These are phyloP conservation scores for Noctua comes DNA, from an alignment of 2,888 invertebrate species.

Conservation along the genomic window DNA sequence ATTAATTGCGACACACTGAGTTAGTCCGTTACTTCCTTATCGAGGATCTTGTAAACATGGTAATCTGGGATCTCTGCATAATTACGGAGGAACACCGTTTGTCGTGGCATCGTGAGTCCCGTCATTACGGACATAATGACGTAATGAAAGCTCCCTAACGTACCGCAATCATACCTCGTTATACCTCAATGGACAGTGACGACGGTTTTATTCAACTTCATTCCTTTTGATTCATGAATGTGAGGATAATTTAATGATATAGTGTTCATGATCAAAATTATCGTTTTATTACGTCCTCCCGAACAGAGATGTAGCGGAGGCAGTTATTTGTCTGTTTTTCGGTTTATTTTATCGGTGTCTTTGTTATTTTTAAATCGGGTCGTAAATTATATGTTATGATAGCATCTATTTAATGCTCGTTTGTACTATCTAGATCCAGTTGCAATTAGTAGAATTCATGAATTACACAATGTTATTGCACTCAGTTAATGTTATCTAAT, in stretches of 20 bases:
- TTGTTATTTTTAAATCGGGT: slow-evolving; percentile 3
- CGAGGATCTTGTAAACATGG: slow-evolving; percentile 66
- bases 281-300: slow-evolving; percentile 58
- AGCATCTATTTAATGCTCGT: slow-evolving; percentile 14
- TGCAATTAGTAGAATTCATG: slow-evolving; percentile 34
- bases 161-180: slow-evolving; percentile 75
- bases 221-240: slow-evolving; percentile 65
- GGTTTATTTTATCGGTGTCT: slow-evolving; percentile 21
- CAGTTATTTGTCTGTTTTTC: slow-evolving; percentile 27
- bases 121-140: slow-evolving; percentile 75
- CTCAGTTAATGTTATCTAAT: slow-evolving; percentile 9
- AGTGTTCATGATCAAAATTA: slow-evolving; percentile 43
- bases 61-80: slow-evolving; percentile 70
- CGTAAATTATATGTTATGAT: slow-evolving; percentile 27
- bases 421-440: slow-evolving; percentile 22
- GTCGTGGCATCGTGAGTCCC: slow-evolving; percentile 29
- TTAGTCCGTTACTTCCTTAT: slow-evolving; percentile 64
- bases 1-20: slow-evolving; percentile 30
- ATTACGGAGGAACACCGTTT: slow-evolving; percentile 60
- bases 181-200: slow-evolving; percentile 67
- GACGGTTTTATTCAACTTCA: slow-evolving; percentile 65
- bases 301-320: slow-evolving; percentile 17
- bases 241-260: slow-evolving; percentile 64
- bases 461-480: slow-evolving; percentile 21
- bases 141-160: slow-evolving; percentile 74